Percentiles rank a stretch among this genome's conserved stretches.
Evolutionary conservation across 2,888 invertebrate genomes (phyloP).

Genomic region (Tenthredo livida): DNA sequence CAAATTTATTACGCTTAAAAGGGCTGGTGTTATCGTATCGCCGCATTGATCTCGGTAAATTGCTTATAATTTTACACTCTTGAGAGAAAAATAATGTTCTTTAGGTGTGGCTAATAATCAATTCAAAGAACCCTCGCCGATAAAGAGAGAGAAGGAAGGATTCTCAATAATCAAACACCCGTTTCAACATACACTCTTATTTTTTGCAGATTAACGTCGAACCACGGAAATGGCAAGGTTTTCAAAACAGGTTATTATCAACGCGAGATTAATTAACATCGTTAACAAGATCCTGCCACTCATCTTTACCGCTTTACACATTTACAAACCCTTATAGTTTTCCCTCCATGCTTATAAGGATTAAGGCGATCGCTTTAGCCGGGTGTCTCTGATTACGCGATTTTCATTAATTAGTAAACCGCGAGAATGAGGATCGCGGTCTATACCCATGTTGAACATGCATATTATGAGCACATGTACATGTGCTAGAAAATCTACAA

Average conservation of each 20-base stretch:
- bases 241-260: conserved; percentile 21
- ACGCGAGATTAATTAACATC: conserved; percentile 2
- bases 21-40: not conserved
- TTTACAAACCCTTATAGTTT: not conserved
- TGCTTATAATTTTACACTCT: conserved; percentile 23
- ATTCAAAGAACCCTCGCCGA: conserved; percentile 11
- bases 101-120: conserved; percentile 27
- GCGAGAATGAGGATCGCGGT: not conserved
- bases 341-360: not conserved
- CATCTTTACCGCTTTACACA: not conserved
- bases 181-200: not conserved
- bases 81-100: conserved; percentile 26
- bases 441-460: not conserved
- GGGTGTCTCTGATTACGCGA: not conserved
- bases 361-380: not conserved
- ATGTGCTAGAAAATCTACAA: not conserved
- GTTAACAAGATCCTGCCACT: conserved; percentile 4
- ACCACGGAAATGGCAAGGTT: not conserved
- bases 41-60: conserved; percentile 1
- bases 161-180: not conserved
- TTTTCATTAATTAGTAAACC: conserved; percentile 2
- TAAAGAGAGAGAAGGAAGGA: not conserved
- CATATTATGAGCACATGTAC: not conserved
- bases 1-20: not conserved
- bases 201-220: not conserved